phyloP scores from a whole-genome alignment of 1,140 invertebrate species.

The Archivesica marissinica region DNA sequence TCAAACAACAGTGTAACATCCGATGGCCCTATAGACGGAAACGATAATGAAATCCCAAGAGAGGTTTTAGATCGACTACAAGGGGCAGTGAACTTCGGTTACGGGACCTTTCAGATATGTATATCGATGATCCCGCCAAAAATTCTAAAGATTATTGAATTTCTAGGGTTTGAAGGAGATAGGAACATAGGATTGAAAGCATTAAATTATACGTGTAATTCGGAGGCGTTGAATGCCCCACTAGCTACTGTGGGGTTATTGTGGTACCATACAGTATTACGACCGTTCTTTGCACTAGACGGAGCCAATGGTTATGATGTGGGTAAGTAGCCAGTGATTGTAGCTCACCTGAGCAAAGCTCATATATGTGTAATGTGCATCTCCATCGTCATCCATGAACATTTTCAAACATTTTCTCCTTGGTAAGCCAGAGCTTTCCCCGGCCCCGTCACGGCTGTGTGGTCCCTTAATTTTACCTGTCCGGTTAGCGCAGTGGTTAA shows the following conservation, averaged over 20 bases:
- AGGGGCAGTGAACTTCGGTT: slow-evolving; percentile 90
- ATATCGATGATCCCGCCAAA: slow-evolving; percentile 89
- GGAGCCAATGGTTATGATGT: slow-evolving; percentile 86
- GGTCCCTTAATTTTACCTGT: too few relatives aligned
- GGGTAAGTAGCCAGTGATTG: too few relatives aligned
- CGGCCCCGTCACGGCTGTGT: too few relatives aligned
- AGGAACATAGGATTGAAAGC: slow-evolving; percentile 87
- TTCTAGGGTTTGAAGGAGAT: slow-evolving; percentile 90
- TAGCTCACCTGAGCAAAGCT: too few relatives aligned
- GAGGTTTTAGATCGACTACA: slow-evolving; percentile 86
- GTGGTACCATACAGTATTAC: slow-evolving; percentile 91
- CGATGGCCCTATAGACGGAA: slow-evolving; percentile 68
- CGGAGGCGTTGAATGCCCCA: slow-evolving; percentile 89
- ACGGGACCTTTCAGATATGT: slow-evolving; percentile 89
- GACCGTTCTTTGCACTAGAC: slow-evolving; percentile 89
- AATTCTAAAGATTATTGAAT: slow-evolving; percentile 88
- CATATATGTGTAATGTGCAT: too few relatives aligned
- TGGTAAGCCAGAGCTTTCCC: too few relatives aligned
- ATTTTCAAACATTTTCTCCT: too few relatives aligned
- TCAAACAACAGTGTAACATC: slow-evolving; percentile 29
- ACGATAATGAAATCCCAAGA: slow-evolving; percentile 76
- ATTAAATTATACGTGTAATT: slow-evolving; percentile 88
- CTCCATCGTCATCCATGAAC: too few relatives aligned
- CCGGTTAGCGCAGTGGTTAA: too few relatives aligned
- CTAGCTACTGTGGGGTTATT: slow-evolving; percentile 89